These are phyloP conservation scores for Cotesia vestalis DNA, from an alignment of 1,140 invertebrate genomes.

Conservation along the genomic window DNA sequence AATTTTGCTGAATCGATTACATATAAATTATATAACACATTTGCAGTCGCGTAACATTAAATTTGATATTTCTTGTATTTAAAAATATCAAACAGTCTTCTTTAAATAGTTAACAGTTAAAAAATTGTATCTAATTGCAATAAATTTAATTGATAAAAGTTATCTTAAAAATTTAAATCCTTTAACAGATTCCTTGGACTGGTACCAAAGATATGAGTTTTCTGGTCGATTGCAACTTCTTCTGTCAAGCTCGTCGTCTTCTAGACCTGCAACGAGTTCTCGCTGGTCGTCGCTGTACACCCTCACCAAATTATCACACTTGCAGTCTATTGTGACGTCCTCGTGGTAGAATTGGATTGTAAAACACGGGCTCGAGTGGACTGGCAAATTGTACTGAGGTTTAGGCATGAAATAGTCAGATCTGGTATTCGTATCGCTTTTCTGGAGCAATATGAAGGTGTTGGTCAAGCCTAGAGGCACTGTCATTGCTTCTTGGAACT, in stretches of 20 bases:
- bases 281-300: slow-evolving; percentile 48
- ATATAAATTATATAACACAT: too few species aligned
- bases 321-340: slow-evolving; percentile 43
- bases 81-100: slow-evolving; percentile 1
- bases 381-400: slow-evolving; percentile 50
- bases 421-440: slow-evolving; percentile 50
- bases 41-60: too few species aligned
- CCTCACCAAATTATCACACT: slow-evolving; percentile 50
- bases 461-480: slow-evolving; percentile 55
- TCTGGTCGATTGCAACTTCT: slow-evolving; percentile 30
- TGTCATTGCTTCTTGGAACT: slow-evolving; percentile 58
- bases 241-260: slow-evolving; percentile 31
- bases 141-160: slow-evolving; percentile 20
- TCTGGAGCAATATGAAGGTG: slow-evolving; percentile 58
- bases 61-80: too few species aligned
- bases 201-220: slow-evolving; percentile 56
- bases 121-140: too few species aligned
- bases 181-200: slow-evolving; percentile 58
- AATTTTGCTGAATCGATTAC: too few species aligned
- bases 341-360: slow-evolving; percentile 52
- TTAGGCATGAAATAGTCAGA: slow-evolving; percentile 61
- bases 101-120: background rate
- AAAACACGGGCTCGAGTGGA: slow-evolving; percentile 45
- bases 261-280: slow-evolving; percentile 27
- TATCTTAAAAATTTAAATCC: slow-evolving; percentile 58